Conservation (phyloP, 2,888 invertebrate species). For the Tanaodytes sp. region DNA sequence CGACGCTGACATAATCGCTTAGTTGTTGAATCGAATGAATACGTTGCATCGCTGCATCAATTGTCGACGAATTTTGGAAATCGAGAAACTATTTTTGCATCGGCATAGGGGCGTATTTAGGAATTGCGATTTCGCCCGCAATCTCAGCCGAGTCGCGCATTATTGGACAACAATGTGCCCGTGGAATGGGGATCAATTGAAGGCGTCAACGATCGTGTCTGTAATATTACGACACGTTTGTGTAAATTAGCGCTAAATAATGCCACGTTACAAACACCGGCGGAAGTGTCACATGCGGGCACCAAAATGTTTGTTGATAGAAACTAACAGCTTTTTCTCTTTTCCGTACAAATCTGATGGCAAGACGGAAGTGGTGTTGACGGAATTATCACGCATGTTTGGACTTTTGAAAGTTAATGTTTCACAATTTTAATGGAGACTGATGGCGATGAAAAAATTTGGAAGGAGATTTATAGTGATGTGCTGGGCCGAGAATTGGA, state of each 20-base stretch:
- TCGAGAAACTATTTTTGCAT: conserved; percentile 30
- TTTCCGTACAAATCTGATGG: conserved; percentile 26
- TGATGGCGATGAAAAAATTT: not conserved
- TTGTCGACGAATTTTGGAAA: conserved; percentile 31
- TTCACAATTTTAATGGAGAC: not conserved
- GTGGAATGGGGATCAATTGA: conserved; percentile 45
- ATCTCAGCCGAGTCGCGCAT: conserved; percentile 19
- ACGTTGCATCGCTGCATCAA: conserved; percentile 11
- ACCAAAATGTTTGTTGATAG: not conserved
- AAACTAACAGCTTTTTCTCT: not conserved
- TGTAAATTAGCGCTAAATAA: conserved; percentile 46
- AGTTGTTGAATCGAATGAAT: conserved; percentile 11
- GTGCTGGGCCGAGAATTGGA: conserved; percentile 18
- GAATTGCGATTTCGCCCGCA: conserved; percentile 41
- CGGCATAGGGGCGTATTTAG: conserved; percentile 53
- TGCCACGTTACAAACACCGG: not conserved
- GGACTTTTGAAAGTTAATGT: conserved; percentile 2
- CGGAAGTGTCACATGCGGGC: conserved; percentile 7
- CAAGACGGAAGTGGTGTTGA: conserved; percentile 22
- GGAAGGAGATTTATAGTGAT: conserved; percentile 3
- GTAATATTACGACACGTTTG: conserved; percentile 25
- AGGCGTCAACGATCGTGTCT: conserved; percentile 44
- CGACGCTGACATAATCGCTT: conserved; percentile 11
- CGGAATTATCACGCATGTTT: conserved; percentile 12
- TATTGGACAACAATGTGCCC: conserved; percentile 51